Percentiles rank a stretch among this genome's conserved stretches.
Conservation (phyloP, 2,797 vertebrate species). For the Remorina albescens region DNA sequence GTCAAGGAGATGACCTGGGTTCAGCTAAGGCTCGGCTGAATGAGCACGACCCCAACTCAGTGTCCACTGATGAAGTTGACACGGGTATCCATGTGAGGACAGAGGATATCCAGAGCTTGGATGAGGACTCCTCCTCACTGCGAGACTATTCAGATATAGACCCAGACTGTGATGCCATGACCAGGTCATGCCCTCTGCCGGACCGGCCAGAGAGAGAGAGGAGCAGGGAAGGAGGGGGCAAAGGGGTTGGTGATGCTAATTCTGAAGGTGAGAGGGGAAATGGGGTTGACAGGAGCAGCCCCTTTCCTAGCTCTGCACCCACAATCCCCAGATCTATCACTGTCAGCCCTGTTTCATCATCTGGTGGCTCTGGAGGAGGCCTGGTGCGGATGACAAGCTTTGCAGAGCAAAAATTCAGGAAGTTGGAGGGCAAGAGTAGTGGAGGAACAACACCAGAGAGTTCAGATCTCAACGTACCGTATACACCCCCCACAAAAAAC, state of each 20-base stretch:
- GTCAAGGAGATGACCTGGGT: conserved; percentile 51
- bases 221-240: conserved; percentile 44
- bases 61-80: conserved; percentile 92
- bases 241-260: conserved; percentile 36
- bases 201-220: conserved; percentile 64
- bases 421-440: conserved; percentile 93
- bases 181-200: conserved; percentile 80
- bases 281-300: conserved; percentile 78
- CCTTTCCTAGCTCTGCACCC: conserved; percentile 88
- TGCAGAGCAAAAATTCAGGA: conserved; percentile 97
- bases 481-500: conserved; percentile 82
- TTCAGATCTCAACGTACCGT: conserved; percentile 90
- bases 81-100: conserved; percentile 97
- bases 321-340: conserved; percentile 87
- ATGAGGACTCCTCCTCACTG: conserved; percentile 95
- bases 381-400: conserved; percentile 97
- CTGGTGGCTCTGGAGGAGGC: conserved; percentile 82
- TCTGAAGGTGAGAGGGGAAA: conserved; percentile 44
- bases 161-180: conserved; percentile 88
- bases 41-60: conserved; percentile 86
- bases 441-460: conserved; percentile 96
- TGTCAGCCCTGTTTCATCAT: conserved; percentile 90
- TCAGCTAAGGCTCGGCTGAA: conserved; percentile 82
- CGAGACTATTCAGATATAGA: conserved; percentile 98
- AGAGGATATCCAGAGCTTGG: conserved; percentile 96